Base-by-base conservation (phyloP, 2,888 invertebrate species). In the Ferdinandea cuprea region DNA sequence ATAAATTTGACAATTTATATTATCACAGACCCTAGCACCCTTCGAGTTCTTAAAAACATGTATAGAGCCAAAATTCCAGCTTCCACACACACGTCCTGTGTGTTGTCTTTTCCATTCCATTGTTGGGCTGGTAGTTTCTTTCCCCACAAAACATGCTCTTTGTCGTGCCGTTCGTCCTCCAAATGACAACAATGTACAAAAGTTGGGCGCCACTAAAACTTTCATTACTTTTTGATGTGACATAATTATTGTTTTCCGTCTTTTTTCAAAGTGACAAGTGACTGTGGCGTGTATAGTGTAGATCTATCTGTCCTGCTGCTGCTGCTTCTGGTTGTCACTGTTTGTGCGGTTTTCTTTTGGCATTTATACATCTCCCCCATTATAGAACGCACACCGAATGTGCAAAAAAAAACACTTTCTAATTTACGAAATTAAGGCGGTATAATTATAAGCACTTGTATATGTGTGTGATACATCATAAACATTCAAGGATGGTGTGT, bases 161-260 rank as follows among this genome's bases (percentile, higher is more conserved):
- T 17, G 4, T 46, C 32, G n/a, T 15, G 17, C n/a, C 40, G 11
- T 17, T 30, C 15, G 1, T n/a, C 25, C n/a, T n/a, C n/a, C n/a
- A n/a, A 11, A 58, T 48, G 52, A 52, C 42, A 83, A 77, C 76
- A 81, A 71, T 76, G 71, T 81, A 52, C 48, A n/a, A n/a, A n/a
- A n/a, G 77, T 77, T 72, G 72, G 77, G 81, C 48, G 83, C 73
- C 83, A 83, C 56, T 73, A 73, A 78, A 83, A 83, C 72, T 83
- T 78, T 83, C 72, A 73, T 73, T 78, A 78, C 83, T 83, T 83
- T 83, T 72, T 73, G 72, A 73, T 83, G 78, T 78, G 83, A 78
- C 72, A 78, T 83, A 83, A 78, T 83, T 83, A 83, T 77, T 83
- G 78, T 73, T 72, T 65, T 61, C 61, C 83, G 78, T 83, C 72